Base-by-base conservation (phyloP, 2,888 invertebrate species). In the Apamea anceps region DNA sequence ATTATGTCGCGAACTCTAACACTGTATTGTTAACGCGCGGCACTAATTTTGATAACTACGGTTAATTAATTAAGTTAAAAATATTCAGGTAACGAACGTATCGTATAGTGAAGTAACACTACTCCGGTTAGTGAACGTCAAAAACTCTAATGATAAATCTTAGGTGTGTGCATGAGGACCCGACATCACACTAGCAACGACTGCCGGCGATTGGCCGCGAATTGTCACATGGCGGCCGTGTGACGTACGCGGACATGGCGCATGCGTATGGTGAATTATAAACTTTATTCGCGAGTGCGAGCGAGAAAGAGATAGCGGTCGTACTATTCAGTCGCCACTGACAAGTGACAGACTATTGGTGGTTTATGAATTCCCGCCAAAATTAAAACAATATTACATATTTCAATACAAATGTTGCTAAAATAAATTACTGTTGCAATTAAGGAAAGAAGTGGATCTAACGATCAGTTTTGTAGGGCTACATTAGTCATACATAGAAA, bases 221-320 rank as follows among this genome's bases (percentile, higher is more conserved):
- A 80, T 82, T 92, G 93, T 95, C 95, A 95, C 94, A 93, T 94
- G 94, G 94, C 86, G 85, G 77, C 74, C 80, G 78, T 83, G 88
- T 94, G 95, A 95, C 95, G 95, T 95, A 92, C 87, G 89, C 93
- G 91, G 92, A 94, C 90, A 90, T 90, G 78, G 93, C 94, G 95
- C 95, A 95, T 95, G 96, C 96, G 96, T 94, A 91, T 85, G 85
- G 85, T 87, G 90, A 92, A 92, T 92, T 92, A 80, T 86, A 93
- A 95, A 94, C 93, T 94, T 94, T 94, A 84, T 93, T 90, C 86
- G 82, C 85, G 71, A 88, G 94, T 86, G 88, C 60, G 92, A 94
- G 87, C 82, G 92, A 91, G 90, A 89, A 65, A 77, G 84, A 85
- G 77, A 68, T 80, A 84, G 71, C 45, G 42, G 77, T 72, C 67